Conservation (phyloP, 2,888 invertebrate genomes). For the Lymantria dispar region DNA sequence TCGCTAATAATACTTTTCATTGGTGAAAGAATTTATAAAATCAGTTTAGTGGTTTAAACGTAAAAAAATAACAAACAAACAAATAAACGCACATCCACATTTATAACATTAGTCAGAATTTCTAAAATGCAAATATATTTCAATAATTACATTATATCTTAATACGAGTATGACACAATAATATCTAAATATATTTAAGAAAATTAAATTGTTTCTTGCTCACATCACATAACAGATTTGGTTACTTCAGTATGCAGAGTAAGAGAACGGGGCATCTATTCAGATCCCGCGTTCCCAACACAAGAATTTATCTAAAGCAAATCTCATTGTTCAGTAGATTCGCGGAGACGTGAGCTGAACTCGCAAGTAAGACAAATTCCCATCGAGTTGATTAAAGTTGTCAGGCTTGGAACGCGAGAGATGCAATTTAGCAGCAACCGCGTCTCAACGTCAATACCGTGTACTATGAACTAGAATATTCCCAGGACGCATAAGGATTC, state of each 20-base stretch:
- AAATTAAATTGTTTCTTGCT: slow-evolving; percentile 33
- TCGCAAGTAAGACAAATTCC: slow-evolving; percentile 72
- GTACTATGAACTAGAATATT: slow-evolving; percentile 19
- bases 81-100: no score
- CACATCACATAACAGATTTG: slow-evolving; percentile 26
- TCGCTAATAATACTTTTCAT: no score
- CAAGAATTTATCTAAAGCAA: slow-evolving; percentile 66
- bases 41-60: no score
- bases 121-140: no score
- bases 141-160: no score
- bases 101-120: no score
- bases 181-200: slow-evolving; percentile 22
- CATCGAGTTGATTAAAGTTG: slow-evolving; percentile 76
- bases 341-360: slow-evolving; percentile 65
- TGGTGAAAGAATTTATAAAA: no score
- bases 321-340: slow-evolving; percentile 69
- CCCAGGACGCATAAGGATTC: slow-evolving; percentile 8
- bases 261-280: slow-evolving; percentile 48
- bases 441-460: slow-evolving; percentile 21
- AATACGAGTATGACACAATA: no score
- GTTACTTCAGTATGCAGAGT: slow-evolving; percentile 28
- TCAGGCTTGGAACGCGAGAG: slow-evolving; percentile 55
- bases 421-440: slow-evolving; percentile 61
- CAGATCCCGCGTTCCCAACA: slow-evolving; percentile 42
- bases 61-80: no score